Evolutionary conservation across 2,888 invertebrate genomes (phyloP), one percentile per base, ranked within the genome.

Genomic region (Nineta flava): DNA sequence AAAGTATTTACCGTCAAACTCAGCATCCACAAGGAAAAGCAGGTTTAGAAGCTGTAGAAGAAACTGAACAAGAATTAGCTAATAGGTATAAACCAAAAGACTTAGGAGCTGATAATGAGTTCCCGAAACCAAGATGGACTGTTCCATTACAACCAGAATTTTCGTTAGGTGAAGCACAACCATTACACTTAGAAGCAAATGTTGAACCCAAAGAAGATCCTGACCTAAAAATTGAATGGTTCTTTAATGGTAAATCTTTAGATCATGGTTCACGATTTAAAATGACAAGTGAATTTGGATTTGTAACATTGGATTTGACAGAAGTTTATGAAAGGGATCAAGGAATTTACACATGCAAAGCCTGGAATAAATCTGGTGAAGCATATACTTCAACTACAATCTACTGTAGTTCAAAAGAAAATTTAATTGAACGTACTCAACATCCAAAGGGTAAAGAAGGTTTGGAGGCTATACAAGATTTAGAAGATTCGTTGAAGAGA

Each of bases 401-500:
- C 51, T 86, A 83, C 63, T 90, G 91, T 57, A 77, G 79, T 10
- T 82, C 81, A 57, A 87, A 87, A 64, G 83, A 84, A 55, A 83
- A 77, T 58, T 75, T 93, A 16, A 88, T 91, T 61, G 88, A 91
- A 61, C 77, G 79, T 54, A 92, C 92, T 1, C 91, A 92, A 67
- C 93, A 93, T 79, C 93, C 93, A 49, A 92, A 92, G 70, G 93
- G 93, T n/a, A 83, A 87, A 56, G 87, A 88, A 68, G 93, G 93
- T 47, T 71, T 93, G 52, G 90, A 88, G 65, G 87, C 87, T 59
- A 92, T 93, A 59, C 88, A 91, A 68, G 84, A 87, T 61, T 75
- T 93, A 35, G 93, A 93, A 67, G 91, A 91, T 58, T 86, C 88
- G 4, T 72, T 91, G 21, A 79, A 83, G 54, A 77, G 75, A 61